Base-by-base conservation (phyloP, 2,113 vertebrate genomes). In the Machaerirhynchus nigripectus region DNA sequence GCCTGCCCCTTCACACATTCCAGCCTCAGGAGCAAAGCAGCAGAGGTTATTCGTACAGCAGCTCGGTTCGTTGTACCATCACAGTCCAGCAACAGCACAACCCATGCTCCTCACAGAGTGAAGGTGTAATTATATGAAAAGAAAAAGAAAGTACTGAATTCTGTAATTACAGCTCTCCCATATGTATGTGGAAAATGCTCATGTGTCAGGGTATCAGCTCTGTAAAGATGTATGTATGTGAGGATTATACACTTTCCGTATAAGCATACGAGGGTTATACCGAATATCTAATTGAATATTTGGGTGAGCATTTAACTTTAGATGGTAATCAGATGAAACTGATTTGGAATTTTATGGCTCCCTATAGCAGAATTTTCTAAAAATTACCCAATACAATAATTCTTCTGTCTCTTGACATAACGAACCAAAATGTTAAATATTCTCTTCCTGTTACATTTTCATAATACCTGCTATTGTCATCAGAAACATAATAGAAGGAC, bases 401-500 rank as follows among this genome's bases (percentile, higher is more conserved):
- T 89, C 50, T 70, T 84, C 57, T 63, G 10, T 39, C 60, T 74
- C 52, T 79, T 89, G 46, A 87, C 59, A 90, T 78, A 90, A 90
- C 1, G 14, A 92, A 59, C 44, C 14, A 78, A 88, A 95, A 89
- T 67, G 77, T 75, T 87, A 92, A 82, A 86, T 89, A 90, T 70
- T 89, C 73, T 81, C 71, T 93, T 95, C 56, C 80, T 77, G 82
- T 95, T 95, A 70, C 21, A 93, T 44, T 87, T 93, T 91, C 77
- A 87, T 80, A 94, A 96, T 88, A 74, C 63, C 46, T 92, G 63
- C 79, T 93, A 95, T 90, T 97, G 94, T 96, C 22, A 92, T 92
- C 46, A 74, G 56, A 83, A 88, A 42, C 50, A 97, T 71, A 94
- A 95, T 85, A 91, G 70, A 91, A 90, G 75, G 69, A 80, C 64